These are phyloP conservation scores for Diacarnus erythraeanus DNA, from an alignment of 37 sponge, comb jelly and placozoan genomes.

Conservation along the genomic window DNA sequence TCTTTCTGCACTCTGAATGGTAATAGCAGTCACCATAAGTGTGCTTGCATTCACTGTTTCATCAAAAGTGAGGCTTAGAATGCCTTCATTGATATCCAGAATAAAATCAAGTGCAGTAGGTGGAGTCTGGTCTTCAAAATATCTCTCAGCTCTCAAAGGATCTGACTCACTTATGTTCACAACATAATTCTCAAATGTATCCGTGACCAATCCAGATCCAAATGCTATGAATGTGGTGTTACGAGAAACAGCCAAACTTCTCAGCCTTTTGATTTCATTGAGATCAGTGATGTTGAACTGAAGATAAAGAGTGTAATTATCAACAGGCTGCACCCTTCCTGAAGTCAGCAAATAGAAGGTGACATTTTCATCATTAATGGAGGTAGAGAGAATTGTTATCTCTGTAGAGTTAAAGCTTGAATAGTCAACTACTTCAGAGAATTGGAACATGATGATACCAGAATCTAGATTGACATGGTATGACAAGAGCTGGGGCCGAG, in stretches of 20 bases:
- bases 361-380: not conserved
- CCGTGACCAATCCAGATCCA: constrained; percentile 38
- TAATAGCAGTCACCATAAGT: constrained; percentile 32
- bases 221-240: constrained; percentile 70
- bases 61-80: constrained; percentile 61
- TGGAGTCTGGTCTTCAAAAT: constrained; percentile 60
- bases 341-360: constrained; percentile 37
- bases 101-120: constrained; percentile 50
- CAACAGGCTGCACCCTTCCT: constrained; percentile 47
- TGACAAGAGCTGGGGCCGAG: constrained; percentile 46
- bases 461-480: constrained; percentile 67
- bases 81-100: constrained; percentile 66
- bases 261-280: constrained; percentile 73
- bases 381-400: constrained; percentile 53
- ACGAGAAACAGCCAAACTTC: constrained; percentile 45
- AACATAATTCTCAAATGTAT: constrained; percentile 69
- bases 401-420: constrained; percentile 47
- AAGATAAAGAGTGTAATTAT: constrained; percentile 54
- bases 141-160: constrained; percentile 32
- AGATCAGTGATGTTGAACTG: constrained; percentile 50
- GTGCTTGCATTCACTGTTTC: constrained; percentile 82
- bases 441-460: constrained; percentile 57
- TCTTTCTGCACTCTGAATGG: constrained; percentile 41
- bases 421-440: constrained; percentile 76
- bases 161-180: not conserved